phyloP scores from a whole-genome alignment of 2,113 vertebrate genomes.

The Baryphthengus martii region DNA sequence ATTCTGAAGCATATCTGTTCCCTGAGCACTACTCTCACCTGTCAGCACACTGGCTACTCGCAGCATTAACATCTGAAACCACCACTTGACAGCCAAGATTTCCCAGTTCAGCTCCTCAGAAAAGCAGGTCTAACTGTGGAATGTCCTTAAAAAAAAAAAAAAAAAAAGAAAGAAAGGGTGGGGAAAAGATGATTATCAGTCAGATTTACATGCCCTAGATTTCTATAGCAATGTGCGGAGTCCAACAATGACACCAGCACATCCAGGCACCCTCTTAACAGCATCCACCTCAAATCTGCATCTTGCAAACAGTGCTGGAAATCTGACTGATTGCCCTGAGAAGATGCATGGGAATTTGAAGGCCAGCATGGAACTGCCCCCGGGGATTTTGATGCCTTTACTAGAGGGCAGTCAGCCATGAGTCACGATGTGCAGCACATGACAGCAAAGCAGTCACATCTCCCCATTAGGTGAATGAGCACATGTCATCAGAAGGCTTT shows the following conservation, averaged over 20 bases:
- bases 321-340: not conserved
- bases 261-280: not conserved
- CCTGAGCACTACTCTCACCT: not conserved
- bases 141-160: not conserved
- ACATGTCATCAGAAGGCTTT: not conserved
- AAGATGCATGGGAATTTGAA: not conserved
- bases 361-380: not conserved
- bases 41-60: not conserved
- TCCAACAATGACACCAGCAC: conserved; percentile 1
- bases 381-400: not conserved
- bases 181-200: not conserved
- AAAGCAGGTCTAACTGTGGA: not conserved
- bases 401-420: not conserved
- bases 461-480: not conserved
- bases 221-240: conserved; percentile 62
- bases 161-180: not conserved
- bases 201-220: conserved; percentile 18
- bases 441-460: not conserved
- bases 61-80: not conserved
- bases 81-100: not conserved
- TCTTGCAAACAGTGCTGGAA: not conserved
- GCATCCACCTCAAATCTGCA: not conserved
- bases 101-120: not conserved
- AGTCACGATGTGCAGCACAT: not conserved
- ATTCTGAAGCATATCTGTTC: not conserved